phyloP scores from a whole-genome alignment of 2,888 invertebrate species.

The Leucophenga maculata region DNA sequence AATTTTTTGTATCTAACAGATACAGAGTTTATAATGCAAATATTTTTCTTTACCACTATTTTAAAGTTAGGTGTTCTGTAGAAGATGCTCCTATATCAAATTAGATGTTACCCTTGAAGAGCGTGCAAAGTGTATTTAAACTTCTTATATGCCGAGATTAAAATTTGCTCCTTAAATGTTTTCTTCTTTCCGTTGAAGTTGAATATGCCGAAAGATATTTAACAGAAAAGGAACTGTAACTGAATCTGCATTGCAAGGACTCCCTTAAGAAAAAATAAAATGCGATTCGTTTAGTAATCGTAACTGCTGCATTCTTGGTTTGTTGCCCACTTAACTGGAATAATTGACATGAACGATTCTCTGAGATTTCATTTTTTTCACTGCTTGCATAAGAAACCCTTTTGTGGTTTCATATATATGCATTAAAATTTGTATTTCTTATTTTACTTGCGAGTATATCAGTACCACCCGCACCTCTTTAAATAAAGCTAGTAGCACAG shows the following conservation, averaged over 20 bases:
- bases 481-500: background rate
- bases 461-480: constrained; percentile 14
- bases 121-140: no score
- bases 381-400: constrained; percentile 48
- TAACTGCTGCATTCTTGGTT: constrained; percentile 54
- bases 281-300: constrained; percentile 1
- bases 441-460: background rate
- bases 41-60: no score
- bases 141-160: no score
- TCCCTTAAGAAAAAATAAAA: no score
- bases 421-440: background rate
- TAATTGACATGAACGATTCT: constrained; percentile 67
- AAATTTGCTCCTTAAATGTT: no score
- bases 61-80: background rate
- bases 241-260: constrained; percentile 6
- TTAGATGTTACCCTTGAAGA: no score
- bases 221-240: constrained; percentile 26
- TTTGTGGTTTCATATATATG: constrained; percentile 61
- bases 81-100: no score
- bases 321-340: constrained; percentile 67
- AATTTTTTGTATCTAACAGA: no score
- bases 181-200: constrained; percentile 1
- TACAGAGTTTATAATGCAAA: no score
- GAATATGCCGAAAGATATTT: constrained; percentile 27
- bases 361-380: background rate